Base-by-base conservation (phyloP, 2,888 invertebrate genomes). In the Epinotia brunnichana region DNA sequence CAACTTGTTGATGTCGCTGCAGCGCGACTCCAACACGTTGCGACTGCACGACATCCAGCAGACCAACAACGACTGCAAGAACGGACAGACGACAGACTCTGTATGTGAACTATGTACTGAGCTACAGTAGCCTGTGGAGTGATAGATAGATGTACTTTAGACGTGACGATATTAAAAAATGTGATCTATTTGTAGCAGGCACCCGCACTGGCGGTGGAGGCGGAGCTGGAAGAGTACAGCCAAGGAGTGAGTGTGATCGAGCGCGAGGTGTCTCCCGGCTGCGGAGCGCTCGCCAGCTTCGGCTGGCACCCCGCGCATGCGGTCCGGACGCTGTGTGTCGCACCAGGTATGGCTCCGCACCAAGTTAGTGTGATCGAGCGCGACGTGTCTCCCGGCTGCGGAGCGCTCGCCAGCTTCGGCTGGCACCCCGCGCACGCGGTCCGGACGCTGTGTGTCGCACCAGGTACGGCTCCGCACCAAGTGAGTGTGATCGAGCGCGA, bases 221-320 rank as follows among this genome's bases (percentile, higher is more conserved):
- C 85, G 68, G 86, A 85, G 73, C 67, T 70, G 76, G 83, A 79
- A 76, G 75, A 81, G 51, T 73, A 83, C 84, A 41, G 80, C 83
- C 78, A 80, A 74, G 79, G 83, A 64, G 78, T 67, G 56, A 61
- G 61, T 0, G 71, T 67, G 56, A 70, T 80, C 35, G 77, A 78
- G 71, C 77, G 79, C 0, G 77, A 76, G 73, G 82, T 87, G 70
- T 82, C 86, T 21, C 91, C 93, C 64, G 90, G 87, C 62, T 87
- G 87, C 19, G 85, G 87, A 73, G 79, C 69, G 74, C 82, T 98
- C 15, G 95, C 96, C 11, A 96, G 97, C 74, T 97, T 97, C 87
- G 95, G 96, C 48, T 99, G 99, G 98, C 98, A 99, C 90, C 96
- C 97, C 1, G 93, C 93, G 4, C 96, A 97, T 82, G 96, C 96